phyloP scores from a whole-genome alignment of 2,113 vertebrate species.

The Alouatta palliata region DNA sequence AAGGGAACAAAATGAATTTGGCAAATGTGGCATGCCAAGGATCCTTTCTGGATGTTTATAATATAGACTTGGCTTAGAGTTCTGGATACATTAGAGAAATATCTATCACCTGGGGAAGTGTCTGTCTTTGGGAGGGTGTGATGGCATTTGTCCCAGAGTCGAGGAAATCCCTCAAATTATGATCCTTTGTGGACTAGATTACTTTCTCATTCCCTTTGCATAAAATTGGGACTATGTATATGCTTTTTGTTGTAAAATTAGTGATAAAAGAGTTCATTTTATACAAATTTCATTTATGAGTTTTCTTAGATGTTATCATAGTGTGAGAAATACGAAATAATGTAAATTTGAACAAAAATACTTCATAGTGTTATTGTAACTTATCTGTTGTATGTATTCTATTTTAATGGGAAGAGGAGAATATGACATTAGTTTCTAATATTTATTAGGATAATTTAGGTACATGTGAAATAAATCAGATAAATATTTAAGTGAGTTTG shows the following conservation, averaged over 20 bases:
- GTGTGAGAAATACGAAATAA: background rate
- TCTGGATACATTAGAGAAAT: background rate
- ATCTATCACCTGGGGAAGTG: background rate
- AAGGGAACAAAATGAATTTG: conserved; percentile 5
- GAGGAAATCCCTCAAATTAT: background rate
- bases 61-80: background rate
- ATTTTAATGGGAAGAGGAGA: conserved; percentile 38
- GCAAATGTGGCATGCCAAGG: background rate
- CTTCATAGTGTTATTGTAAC: background rate
- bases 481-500: conserved; percentile 15
- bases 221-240: background rate
- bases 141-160: background rate
- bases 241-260: conserved; percentile 1
- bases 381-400: background rate
- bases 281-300: background rate
- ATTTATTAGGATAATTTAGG: background rate
- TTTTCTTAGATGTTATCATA: background rate
- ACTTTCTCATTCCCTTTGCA: background rate
- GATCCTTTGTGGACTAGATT: background rate
- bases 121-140: background rate
- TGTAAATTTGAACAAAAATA: conserved; percentile 3
- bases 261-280: background rate
- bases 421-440: conserved; percentile 3
- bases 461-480: background rate
- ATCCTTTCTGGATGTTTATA: background rate